Base-by-base conservation (phyloP, 2,888 invertebrate species). In the Hedychridium roseum region DNA sequence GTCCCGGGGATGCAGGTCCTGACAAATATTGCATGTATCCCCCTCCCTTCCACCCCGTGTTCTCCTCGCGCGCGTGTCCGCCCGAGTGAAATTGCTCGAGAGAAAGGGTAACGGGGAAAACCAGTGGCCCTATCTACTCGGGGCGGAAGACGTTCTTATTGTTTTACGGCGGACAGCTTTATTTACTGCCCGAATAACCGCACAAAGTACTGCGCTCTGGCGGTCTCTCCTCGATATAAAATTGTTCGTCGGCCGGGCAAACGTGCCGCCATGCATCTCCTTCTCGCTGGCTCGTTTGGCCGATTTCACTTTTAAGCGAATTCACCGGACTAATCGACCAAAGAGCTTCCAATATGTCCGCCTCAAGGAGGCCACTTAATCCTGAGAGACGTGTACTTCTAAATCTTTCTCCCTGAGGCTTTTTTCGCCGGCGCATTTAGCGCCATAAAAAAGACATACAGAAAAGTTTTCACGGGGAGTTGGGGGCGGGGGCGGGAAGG, bases 121-220 rank as follows among this genome's bases (percentile, higher is more conserved):
- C 37, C 20, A 35, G 48, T 38, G 48, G 54, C 41, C 54, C 53
- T 55, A 54, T 50, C 52, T 60, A 63, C 60, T 70, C 65, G 52
- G 50, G 54, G 53, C 56, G 45, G 57, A 60, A 65, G 66, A 66
- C 64, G 63, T 57, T 70, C 66, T 71, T 71, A 71, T 71, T 70
- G 71, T 72, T 71, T 73, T 66, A 68, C 68, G 67, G 68, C 66
- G 59, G 71, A 73, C 73, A 73, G 74, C 64, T 73, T 74, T 73
- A 74, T 74, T 73, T 73, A 72, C 72, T 70, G 68, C 70, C 62
- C 66, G 70, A 72, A 72, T 69, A 68, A 73, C 70, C 66, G 62
- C 67, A 66, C 47, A 45, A 56, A 68, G 57, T 52, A 51, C 47
- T 43, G 45, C 44, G 49, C 18, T 26, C 31, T 23, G n/a, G n/a